Percentiles rank a stretch among this genome's conserved stretches.
Evolutionary conservation across 2,888 invertebrate species (phyloP).

Genomic region (Idaea biselata): DNA sequence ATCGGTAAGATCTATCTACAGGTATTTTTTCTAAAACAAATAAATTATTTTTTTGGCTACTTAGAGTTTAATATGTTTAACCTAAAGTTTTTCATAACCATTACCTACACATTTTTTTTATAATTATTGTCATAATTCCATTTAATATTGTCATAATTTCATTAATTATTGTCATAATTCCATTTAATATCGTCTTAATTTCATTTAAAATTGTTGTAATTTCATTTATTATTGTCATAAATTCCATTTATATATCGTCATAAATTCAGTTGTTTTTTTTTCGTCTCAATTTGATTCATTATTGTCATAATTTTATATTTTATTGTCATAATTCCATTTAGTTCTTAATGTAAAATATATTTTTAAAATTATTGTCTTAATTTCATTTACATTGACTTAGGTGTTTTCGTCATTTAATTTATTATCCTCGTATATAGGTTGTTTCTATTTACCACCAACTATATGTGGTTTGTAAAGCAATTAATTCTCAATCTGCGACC

Average conservation of each 20-base stretch:
- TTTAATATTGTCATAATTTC: conserved; percentile 26
- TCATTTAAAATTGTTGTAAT: conserved; percentile 31
- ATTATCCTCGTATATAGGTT: not conserved
- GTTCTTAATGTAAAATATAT: no score
- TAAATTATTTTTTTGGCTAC: not conserved
- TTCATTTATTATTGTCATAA: conserved; percentile 29
- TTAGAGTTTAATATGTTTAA: not conserved
- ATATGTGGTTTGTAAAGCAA: not conserved
- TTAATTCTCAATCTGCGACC: not conserved
- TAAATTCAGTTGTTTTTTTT: conserved; percentile 27
- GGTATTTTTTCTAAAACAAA: conserved; percentile 23
- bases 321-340: no score
- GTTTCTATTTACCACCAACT: conserved; percentile 12
- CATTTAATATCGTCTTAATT: conserved; percentile 24
- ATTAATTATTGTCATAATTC: conserved; percentile 29
- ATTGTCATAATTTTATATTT: no score
- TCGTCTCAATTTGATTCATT: conserved; percentile 23
- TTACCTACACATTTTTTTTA: conserved; percentile 3
- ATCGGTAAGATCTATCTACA: conserved; percentile 19
- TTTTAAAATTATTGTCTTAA: no score
- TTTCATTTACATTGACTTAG: no score
- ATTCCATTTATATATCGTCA: conserved; percentile 25
- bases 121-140: conserved; percentile 31
- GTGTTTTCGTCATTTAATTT: not conserved
- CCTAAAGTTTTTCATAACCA: not conserved